Evolutionary conservation across 2,888 invertebrate genomes (phyloP), one percentile per base, ranked within the genome.

Genomic region (Zootermopsis nevadensis): DNA sequence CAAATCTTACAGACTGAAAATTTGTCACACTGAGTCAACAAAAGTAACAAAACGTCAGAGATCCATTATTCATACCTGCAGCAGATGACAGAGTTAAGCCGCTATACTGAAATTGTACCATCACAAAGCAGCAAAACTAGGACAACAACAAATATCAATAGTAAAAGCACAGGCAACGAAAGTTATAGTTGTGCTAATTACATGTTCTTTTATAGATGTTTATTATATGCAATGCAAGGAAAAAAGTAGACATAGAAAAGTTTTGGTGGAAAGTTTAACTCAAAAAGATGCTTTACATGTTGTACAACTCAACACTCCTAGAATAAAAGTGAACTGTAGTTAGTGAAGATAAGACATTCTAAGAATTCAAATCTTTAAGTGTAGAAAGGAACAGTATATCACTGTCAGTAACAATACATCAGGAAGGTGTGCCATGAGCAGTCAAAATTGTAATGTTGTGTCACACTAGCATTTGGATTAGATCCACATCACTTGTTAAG

Each of bases 211-310:
- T 31, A 7, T 72, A 72, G 22, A 33, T 72, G 72, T 72, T 72
- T 15, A 67, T 67, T 33, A 31, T 72, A 33, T 19, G 4, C 31
- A 33, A 22, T 6, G 72, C 72, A 33, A 33, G 33, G 22, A 7
- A 33, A 67, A 67, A 67, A 27, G 72, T 72, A 72, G 72, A 3
- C 33, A 2, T 72, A 31, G 72, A 10, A 24, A 72, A 33, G 12
- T 33, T 67, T 31, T 15, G 33, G 6, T 72, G 12, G 22, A 33
- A 30, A 72, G 33, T 24, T 31, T 2, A 72, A 33, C 15, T 72
- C 33, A 33, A 72, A 72, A 72, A 33, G 72, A 72, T 31, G 72
- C 72, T 72, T 72, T 72, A 72, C 2, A 72, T 72, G 72, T 72
- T 72, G 31, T 24, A 33, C 31, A 72, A 33, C 33, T 72, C 15